A percentile compares a stretch with the other conserved stretches of the same genome.
Evolutionary conservation across 2,113 vertebrate genomes (phyloP).

Genomic region (Megalops atlanticus): DNA sequence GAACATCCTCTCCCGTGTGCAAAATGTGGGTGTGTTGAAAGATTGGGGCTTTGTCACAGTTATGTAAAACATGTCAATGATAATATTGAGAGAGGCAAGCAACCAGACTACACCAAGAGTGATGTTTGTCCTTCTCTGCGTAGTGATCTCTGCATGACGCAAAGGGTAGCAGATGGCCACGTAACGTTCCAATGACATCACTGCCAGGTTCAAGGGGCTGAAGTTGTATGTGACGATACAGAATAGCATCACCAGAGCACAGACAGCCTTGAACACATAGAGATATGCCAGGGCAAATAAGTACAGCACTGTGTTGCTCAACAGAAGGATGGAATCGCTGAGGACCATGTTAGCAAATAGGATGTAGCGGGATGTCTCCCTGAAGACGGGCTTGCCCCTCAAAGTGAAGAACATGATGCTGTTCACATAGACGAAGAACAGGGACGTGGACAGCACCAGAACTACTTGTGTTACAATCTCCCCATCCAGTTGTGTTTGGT

Average conservation of each 20-base stretch:
- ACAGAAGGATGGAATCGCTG: slow-evolving; percentile 52
- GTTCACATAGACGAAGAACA: slow-evolving; percentile 33
- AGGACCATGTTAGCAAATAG: too few species aligned
- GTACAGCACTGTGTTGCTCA: slow-evolving; percentile 37
- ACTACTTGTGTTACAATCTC: neutral
- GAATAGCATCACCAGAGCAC: slow-evolving; percentile 31
- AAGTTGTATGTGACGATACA: neutral
- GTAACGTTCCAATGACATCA: slow-evolving; percentile 63
- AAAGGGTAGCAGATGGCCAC: slow-evolving; percentile 62
- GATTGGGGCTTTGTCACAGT: slow-evolving; percentile 19
- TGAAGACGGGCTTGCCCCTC: slow-evolving; percentile 31
- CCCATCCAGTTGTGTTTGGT: neutral
- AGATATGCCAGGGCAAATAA: neutral
- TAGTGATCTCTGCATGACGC: slow-evolving; percentile 51
- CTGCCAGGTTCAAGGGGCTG: slow-evolving; percentile 57
- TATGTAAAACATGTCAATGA: slow-evolving; percentile 30
- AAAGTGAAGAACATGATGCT: slow-evolving; percentile 28
- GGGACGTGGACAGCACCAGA: neutral
- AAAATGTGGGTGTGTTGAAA: slow-evolving; percentile 9
- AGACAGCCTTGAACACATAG: slow-evolving; percentile 21
- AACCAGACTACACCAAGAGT: slow-evolving; percentile 51
- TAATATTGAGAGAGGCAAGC: slow-evolving; percentile 27
- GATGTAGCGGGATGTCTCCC: slow-evolving; percentile 36
- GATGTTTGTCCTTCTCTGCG: slow-evolving; percentile 42
- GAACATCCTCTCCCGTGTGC: slow-evolving; percentile 34